Base-by-base conservation (phyloP, 2,888 invertebrate genomes). In the Phlogophora meticulosa region DNA sequence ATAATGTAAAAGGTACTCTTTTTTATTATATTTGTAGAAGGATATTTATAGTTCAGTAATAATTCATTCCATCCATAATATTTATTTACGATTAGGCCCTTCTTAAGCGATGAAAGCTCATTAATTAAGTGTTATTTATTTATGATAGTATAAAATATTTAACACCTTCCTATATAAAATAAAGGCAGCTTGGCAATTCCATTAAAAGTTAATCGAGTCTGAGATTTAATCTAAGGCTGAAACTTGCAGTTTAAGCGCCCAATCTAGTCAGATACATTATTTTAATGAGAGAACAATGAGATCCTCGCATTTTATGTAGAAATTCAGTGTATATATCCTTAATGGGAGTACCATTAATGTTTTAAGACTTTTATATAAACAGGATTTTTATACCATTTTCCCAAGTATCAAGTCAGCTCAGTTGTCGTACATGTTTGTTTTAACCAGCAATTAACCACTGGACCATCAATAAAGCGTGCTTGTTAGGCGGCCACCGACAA, bases 391-490 rank as follows among this genome's bases (percentile, higher is more conserved):
- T 34, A 22, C 40, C 13, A 2, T 17, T 4, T n/a, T 34, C 1
- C 0, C 20, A 61, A 76, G 64, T 72, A 69, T 69, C 75, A 72
- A 82, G 32, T 9, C 1, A 13, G 0, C 17, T 55, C 4, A 24
- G 24, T 56, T 70, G 28, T 24, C 0, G 53, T 82, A 51, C 28
- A 73, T 79, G 74, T 87, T 85, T 92, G 88, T 92, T 92, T 91
- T 89, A 88, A 78, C 86, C 80, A 81, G 84, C 88, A 91, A 92
- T 90, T 90, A 91, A 90, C 89, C 89, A 80, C 88, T 84, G 80
- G 80, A 78, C 81, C 81, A 81, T 84, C 86, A 88, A 90, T 88
- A 90, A 87, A 86, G 80, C 76, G 65, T 66, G 78, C 76, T 78
- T 73, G 82, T 77, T 69, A 81, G 82, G 58, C 38, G 60, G 49